Evolutionary conservation across 2,113 vertebrate species (phyloP), one percentile per base, ranked within the genome.

Genomic region (Indri indri): DNA sequence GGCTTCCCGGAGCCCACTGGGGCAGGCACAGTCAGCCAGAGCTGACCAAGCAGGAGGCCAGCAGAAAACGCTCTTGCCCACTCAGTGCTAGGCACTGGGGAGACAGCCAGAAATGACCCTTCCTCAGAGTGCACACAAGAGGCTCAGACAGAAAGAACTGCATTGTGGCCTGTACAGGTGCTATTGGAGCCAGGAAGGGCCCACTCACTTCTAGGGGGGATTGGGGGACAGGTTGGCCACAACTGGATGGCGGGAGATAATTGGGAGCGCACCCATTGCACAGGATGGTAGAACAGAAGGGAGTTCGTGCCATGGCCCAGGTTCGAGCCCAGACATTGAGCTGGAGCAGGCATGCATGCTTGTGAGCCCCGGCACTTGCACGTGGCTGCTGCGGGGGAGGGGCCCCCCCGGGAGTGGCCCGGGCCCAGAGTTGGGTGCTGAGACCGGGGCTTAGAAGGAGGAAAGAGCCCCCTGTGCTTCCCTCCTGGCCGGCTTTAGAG

Each of bases 341-440:
- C 61, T 20, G 34, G 37, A 32, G 5, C 4, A 2, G 1, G 18
- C 2, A 16, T 4, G 1, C 3, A 16, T 5, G 2, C 50, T 37
- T 6, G 5, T 3, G 66, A 47, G 27, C 47, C 27, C 22, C 12
- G 8, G 79, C 61, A 63, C 42, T 66, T 65, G 90, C 45, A 23
- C 4, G 6, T n/a, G 42, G 52, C 42, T 3, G 70, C 37, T 42
- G 45, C 2, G 0, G 5, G 54, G 32, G 7, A 11, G 5, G 12
- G 71, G 81, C 6, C n/a, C n/a, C n/a, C n/a, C n/a, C n/a, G n/a
- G n/a, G n/a, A 9, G 57, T 23, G 61, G 10, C 27, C 61, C 25
- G 50, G 13, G 73, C 32, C n/a, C 8, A 0, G 37, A 50, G 47
- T 14, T 25, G 12, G 86, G 74, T 0, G 11, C 52, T 12, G 20